phyloP scores from a whole-genome alignment of 2,888 invertebrate genomes.

The Alviniconcha strummeri region DNA sequence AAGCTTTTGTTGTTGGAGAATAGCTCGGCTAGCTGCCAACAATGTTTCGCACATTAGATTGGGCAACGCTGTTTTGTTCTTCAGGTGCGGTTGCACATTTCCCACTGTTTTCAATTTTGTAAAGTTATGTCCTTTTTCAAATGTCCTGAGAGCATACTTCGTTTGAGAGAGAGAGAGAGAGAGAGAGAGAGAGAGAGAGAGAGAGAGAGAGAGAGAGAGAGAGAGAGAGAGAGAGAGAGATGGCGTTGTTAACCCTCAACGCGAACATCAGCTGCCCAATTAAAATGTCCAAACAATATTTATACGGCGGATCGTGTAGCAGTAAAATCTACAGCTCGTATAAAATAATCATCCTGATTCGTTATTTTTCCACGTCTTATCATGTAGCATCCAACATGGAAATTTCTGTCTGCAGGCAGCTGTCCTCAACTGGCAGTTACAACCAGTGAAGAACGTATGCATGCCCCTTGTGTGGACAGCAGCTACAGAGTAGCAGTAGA shows the following conservation, averaged over 20 bases:
- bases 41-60: no score
- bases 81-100: no score
- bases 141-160: not conserved
- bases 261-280: no score
- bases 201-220: not conserved
- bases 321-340: not conserved
- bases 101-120: no score
- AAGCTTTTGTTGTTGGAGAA: no score
- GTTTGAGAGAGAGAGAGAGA: not conserved
- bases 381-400: not conserved
- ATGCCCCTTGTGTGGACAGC: no score
- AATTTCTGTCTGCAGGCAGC: not conserved
- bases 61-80: no score
- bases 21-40: no score
- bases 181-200: not conserved
- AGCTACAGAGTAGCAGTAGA: no score
- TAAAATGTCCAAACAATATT: not conserved
- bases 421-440: not conserved
- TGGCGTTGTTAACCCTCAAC: no score
- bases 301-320: not conserved
- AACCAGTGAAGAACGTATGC: no score
- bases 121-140: no score
- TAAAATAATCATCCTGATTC: not conserved
- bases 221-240: conserved; percentile 5
- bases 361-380: not conserved